These are phyloP conservation scores for Prietella phreatophila DNA, from an alignment of 2,113 vertebrate genomes.

Conservation along the genomic window DNA sequence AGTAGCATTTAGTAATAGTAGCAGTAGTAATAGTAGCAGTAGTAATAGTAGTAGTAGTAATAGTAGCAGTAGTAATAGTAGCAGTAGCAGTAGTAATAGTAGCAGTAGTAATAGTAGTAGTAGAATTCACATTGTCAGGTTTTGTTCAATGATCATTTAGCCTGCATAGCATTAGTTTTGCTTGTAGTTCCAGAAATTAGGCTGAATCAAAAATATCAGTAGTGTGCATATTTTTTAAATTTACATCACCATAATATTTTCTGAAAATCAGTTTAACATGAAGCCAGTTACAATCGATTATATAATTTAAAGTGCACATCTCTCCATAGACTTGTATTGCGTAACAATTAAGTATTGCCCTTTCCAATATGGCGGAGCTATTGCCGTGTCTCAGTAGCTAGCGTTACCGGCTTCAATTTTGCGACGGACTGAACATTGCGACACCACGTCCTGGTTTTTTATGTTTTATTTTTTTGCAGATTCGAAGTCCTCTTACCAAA, in stretches of 20 bases:
- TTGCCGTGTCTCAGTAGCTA: background rate
- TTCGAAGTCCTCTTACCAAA: conserved; percentile 3
- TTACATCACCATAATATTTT: background rate
- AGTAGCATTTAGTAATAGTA: too few relatives aligned
- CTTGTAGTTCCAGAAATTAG: background rate
- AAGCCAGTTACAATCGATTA: background rate
- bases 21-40: too few relatives aligned
- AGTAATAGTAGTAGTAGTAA: too few relatives aligned
- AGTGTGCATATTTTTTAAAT: background rate
- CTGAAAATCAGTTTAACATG: background rate
- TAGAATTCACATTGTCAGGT: background rate
- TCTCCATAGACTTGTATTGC: background rate
- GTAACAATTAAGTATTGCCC: background rate
- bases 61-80: too few relatives aligned
- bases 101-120: background rate
- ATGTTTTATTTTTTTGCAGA: conserved; percentile 8
- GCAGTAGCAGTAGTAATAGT: too few relatives aligned
- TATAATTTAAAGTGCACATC: background rate
- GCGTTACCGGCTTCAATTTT: background rate
- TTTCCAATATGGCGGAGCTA: background rate
- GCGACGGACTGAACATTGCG: background rate
- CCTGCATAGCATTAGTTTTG: background rate
- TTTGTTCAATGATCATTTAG: conserved; percentile 1
- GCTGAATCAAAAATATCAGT: background rate
- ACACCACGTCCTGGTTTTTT: background rate